Base-by-base conservation (phyloP, 92 coral and sea anemone genomes). In the Bergia sp. region DNA sequence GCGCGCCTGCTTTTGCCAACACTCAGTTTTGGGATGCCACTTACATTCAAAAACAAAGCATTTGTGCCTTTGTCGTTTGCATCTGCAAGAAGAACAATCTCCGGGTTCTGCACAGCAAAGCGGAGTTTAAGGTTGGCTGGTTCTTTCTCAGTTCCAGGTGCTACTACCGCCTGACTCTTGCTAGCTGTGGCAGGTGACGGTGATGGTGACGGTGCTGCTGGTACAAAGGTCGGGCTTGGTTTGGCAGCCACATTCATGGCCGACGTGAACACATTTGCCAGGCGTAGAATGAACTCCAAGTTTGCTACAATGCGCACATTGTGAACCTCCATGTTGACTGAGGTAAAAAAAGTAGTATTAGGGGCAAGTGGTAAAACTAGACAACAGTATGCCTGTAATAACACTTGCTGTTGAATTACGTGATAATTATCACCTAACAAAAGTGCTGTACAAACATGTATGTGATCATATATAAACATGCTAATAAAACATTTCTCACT, bases 1-100 rank as follows among this genome's bases (percentile, higher is more conserved):
- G 13, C 2, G 12, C 43, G 11, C 3, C 15, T 29, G 39, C 12
- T 77, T 37, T 11, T 29, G 16, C 43, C 18, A 45, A 16, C 16
- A 36, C 23, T 69, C 16, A n/a, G 20, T 38, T 39, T 44, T 61
- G 11, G 21, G 16, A n/a, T 4, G 37, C 37, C 15, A 71, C 91
- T 64, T 61, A 96, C 99, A 95, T 95, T 95, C 74, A 96, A 86
- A 81, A 97, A 93, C 85, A 97, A 73, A 20, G 99, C 99, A 88
- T 96, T 90, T 7, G 99, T 97, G 73, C 91, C 89, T 77, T 94
- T 93, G 86, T 96, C 97, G 58, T 91, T 96, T 21, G 98, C 99
- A 94, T 97, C 98, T 43, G 99, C 99, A 50, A 97, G 85, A 66
- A 97, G 86, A 7, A 95, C 95, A 55, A 97, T 94, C 77, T 97